Percentiles rank a stretch among this genome's conserved stretches.
These are phyloP conservation scores for Bolinopsis microptera DNA, from an alignment of 37 sponge, comb jelly and placozoan genomes.

Conservation along the genomic window DNA sequence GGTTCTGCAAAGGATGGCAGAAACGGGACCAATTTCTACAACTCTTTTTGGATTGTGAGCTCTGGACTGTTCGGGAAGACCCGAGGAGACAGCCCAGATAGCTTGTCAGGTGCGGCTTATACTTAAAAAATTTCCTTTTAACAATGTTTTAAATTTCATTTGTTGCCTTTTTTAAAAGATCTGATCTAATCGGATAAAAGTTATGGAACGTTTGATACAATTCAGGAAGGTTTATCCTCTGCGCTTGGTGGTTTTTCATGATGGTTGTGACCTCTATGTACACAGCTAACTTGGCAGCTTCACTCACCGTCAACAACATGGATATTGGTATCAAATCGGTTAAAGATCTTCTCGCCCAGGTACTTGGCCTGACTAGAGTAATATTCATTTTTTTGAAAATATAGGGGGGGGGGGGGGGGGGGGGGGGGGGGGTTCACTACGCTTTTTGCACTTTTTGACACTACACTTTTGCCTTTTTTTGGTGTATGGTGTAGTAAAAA, in stretches of 20 bases:
- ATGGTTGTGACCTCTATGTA: slow-evolving; percentile 25
- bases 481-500: too few relatives aligned
- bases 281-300: slow-evolving; percentile 10
- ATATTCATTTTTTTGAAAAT: too few relatives aligned
- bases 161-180: background rate
- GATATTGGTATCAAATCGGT: slow-evolving; percentile 6
- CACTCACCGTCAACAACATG: slow-evolving; percentile 37
- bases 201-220: too few relatives aligned
- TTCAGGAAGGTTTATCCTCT: background rate
- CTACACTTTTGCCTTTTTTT: too few relatives aligned
- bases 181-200: too few relatives aligned
- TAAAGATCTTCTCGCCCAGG: slow-evolving; percentile 1
- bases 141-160: background rate
- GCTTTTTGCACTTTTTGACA: too few relatives aligned
- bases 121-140: background rate
- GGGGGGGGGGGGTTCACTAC: too few relatives aligned
- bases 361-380: too few relatives aligned
- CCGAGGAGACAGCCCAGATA: background rate
- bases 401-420: background rate
- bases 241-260: slow-evolving; percentile 42
- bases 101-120: background rate
- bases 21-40: slow-evolving; percentile 28
- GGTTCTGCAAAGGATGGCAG: background rate
- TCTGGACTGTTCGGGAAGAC: slow-evolving; percentile 36
- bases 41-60: background rate